Percentiles rank a stretch among this genome's conserved stretches.
Conservation (phyloP, 2,888 invertebrate species). For the Tetranychus piercei region DNA sequence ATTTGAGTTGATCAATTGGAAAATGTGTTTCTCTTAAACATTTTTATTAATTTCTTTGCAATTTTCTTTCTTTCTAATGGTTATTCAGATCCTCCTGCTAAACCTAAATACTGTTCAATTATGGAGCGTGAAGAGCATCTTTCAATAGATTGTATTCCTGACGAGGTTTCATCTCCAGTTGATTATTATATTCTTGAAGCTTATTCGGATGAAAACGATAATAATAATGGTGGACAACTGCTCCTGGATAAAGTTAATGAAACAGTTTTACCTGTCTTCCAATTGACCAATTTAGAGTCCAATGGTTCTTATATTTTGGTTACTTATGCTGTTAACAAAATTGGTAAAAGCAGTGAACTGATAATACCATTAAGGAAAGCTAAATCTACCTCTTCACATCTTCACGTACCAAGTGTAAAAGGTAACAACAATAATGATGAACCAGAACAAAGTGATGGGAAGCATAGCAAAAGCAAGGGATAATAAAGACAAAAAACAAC, state of each 20-base stretch:
- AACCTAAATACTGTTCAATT: neutral
- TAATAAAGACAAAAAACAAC: no score
- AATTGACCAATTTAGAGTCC: neutral
- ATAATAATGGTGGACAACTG: neutral
- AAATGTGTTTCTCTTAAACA: neutral
- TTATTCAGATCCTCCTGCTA: neutral
- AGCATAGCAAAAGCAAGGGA: neutral
- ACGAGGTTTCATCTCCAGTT: neutral
- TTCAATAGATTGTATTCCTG: neutral
- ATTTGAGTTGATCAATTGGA: no score
- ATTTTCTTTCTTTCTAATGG: no score
- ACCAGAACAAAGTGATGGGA: neutral
- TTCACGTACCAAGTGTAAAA: neutral
- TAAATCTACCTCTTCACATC: neutral
- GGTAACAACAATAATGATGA: neutral
- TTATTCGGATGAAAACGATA: neutral
- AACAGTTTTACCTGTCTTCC: slow-evolving; percentile 2
- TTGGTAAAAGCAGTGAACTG: slow-evolving; percentile 8
- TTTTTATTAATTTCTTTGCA: neutral
- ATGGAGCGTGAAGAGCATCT: neutral
- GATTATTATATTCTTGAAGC: neutral
- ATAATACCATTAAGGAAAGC: neutral
- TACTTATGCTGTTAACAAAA: slow-evolving; percentile 14
- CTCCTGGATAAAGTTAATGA: neutral
- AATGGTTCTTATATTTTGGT: slow-evolving; percentile 1